Base-by-base conservation (phyloP, 2,888 invertebrate species). In the Sarcophaga carnaria region DNA sequence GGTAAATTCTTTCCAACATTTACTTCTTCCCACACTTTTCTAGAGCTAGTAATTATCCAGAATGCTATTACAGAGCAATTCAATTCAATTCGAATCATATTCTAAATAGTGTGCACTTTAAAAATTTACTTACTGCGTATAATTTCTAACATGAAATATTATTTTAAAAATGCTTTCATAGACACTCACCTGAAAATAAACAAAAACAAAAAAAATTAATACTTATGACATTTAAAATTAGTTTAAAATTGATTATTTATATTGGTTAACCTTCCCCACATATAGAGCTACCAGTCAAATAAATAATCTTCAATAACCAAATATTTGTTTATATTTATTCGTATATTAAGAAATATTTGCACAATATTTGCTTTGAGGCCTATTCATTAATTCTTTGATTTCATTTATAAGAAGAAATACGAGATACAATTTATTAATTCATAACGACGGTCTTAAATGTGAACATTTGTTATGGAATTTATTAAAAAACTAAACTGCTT, bases 301-400 rank as follows among this genome's bases (percentile, higher is more conserved):
- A 66, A 37, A 63, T 17, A 14, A 74, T 27, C 17, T 6, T 12
- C 3, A 22, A 11, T 20, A 37, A 45, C 14, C n/a, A 37, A 45
- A 37, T 66, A 37, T 59, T 54, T 45, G 8, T 25, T 66, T 77
- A 37, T 10, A 37, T 37, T 37, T 37, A 37, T 20, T 49, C 8
- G 22, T 37, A 77, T 77, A 67, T 77, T 27, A 59, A 20, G 14
- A 20, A 20, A 2, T 59, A 59, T 59, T 60, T 27, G 3, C 45
- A 78, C 37, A 54, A 59, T 59, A 67, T 60, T 17, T n/a, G 22
- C n/a, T 47, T 27, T 25, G 69, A 59, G 59, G 70, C 20, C 6
- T 47, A 79, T 79, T 70, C 22, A 80, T 60, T 80, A 3, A 22
- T 62, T 59, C n/a, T 22, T 54, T 49, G 64, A 27, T 64, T 80